phyloP scores from a whole-genome alignment of 1,140 invertebrate species.

The Drosophila pseudoobscura region DNA sequence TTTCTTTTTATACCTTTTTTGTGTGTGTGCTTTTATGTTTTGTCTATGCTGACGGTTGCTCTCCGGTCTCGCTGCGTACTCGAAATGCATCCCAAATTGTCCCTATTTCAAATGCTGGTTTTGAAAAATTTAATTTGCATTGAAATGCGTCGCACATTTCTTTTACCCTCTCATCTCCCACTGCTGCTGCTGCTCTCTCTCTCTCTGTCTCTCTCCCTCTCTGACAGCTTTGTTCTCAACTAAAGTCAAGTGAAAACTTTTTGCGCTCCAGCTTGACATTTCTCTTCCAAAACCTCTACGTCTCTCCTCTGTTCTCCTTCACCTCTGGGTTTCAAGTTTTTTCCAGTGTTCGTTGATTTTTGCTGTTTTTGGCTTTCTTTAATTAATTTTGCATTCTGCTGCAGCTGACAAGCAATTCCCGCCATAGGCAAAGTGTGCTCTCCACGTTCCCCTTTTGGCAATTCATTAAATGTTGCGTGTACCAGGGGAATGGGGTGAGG shows the following conservation, averaged over 20 bases:
- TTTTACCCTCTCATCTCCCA: neutral
- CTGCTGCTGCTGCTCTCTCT: conserved; percentile 1
- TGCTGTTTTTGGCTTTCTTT: conserved; percentile 56
- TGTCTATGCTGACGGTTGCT: conserved; percentile 35
- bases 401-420: conserved; percentile 62
- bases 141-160: conserved; percentile 68
- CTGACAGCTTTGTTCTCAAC: conserved; percentile 6
- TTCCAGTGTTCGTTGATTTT: conserved; percentile 10
- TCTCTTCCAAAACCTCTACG: neutral
- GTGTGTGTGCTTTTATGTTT: conserved; percentile 47
- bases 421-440: conserved; percentile 25
- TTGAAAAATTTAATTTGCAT: conserved; percentile 77
- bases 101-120: conserved; percentile 69
- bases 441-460: conserved; percentile 36
- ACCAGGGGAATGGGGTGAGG: conserved; percentile 12
- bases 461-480: conserved; percentile 66
- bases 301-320: neutral
- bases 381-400: conserved; percentile 74
- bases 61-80: conserved; percentile 23
- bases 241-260: conserved; percentile 35
- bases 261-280: conserved; percentile 27
- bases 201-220: neutral
- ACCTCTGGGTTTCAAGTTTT: conserved; percentile 26
- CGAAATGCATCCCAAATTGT: conserved; percentile 58
- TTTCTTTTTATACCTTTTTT: conserved; percentile 22